Percentiles rank a stretch among this genome's conserved stretches.
Evolutionary conservation across 1,140 invertebrate species (phyloP).

Genomic region (Pentalonia nigronervosa): DNA sequence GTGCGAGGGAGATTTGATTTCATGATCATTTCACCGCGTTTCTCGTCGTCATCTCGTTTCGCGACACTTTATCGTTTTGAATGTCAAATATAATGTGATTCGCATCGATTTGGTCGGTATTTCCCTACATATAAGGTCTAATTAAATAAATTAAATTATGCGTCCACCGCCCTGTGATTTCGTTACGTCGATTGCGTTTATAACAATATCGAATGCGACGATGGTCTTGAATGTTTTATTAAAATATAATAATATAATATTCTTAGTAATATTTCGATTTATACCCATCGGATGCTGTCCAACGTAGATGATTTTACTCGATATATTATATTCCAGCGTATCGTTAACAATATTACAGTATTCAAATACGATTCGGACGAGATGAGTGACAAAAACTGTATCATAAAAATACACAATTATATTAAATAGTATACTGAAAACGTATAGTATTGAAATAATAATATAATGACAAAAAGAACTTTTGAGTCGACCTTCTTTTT

Average conservation of each 20-base stretch:
- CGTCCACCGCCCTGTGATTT: background rate
- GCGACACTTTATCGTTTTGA: background rate
- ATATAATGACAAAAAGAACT: background rate
- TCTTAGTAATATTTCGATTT: background rate
- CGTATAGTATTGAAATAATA: background rate
- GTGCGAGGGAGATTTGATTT: constrained; percentile 25
- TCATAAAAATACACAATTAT: no score
- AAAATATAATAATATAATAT: background rate
- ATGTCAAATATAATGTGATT: background rate
- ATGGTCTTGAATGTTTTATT: background rate
- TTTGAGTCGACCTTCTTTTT: background rate
- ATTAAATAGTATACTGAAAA: no score
- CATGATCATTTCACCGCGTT: background rate
- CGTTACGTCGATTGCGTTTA: background rate
- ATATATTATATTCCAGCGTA: background rate
- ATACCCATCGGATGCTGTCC: background rate
- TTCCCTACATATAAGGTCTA: background rate
- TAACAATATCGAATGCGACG: background rate
- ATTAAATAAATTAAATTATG: background rate
- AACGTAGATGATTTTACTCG: background rate
- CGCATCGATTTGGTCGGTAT: background rate
- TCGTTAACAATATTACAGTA: background rate
- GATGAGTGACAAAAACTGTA: background rate
- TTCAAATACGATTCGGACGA: background rate
- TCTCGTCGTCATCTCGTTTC: background rate